These are phyloP conservation scores for Syngnathus acus DNA, from an alignment of 2,797 vertebrate species.

Conservation along the genomic window DNA sequence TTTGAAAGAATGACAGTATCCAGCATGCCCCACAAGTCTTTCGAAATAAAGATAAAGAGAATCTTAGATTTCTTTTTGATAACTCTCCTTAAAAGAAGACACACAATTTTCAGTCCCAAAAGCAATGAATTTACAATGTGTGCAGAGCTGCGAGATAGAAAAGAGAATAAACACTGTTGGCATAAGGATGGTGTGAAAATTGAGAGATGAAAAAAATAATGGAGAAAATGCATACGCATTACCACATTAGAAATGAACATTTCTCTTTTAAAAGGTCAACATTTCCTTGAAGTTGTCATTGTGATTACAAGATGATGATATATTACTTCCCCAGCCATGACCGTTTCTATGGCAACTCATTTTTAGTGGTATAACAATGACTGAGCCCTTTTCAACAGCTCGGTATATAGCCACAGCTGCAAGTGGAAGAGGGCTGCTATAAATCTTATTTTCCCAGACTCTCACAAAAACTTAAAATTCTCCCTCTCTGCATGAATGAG, in stretches of 20 bases:
- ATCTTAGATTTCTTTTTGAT: not conserved
- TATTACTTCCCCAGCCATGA: constrained; percentile 2
- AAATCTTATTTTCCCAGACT: constrained; percentile 4
- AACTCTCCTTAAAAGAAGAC: not conserved
- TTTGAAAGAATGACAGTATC: not conserved
- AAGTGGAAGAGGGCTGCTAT: constrained; percentile 8
- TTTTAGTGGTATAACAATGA: constrained; percentile 2
- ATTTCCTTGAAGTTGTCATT: not conserved
- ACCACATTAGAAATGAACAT: not conserved
- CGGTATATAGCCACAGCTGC: constrained; percentile 7
- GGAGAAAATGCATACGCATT: not conserved
- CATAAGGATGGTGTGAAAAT: not conserved
- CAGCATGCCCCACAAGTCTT: constrained; percentile 8
- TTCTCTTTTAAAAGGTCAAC: not conserved
- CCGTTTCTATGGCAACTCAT: constrained; percentile 35
- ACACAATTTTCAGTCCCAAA: not conserved
- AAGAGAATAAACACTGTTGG: not conserved
- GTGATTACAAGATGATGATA: constrained; percentile 1
- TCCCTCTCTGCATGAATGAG: not conserved
- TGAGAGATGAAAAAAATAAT: not conserved
- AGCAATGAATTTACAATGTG: not conserved
- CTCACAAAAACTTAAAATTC: not conserved
- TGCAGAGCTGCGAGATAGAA: not conserved
- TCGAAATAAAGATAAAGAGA: constrained; percentile 3
- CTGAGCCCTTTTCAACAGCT: constrained; percentile 4